These are phyloP conservation scores for Alectura lathami DNA, from an alignment of 2,113 vertebrate species.

Conservation along the genomic window DNA sequence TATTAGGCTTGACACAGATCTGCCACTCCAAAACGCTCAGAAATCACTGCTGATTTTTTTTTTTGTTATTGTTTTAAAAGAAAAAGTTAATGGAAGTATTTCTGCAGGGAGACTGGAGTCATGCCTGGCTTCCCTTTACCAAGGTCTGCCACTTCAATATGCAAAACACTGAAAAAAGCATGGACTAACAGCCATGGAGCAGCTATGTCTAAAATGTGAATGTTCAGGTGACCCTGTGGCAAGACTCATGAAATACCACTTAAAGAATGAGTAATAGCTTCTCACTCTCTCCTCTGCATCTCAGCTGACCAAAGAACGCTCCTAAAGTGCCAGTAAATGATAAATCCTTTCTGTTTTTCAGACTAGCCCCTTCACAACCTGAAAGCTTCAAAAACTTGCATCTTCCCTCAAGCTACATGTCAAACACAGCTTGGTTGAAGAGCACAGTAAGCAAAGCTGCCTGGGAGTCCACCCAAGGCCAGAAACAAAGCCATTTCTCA, in stretches of 20 bases:
- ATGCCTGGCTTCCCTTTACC: background rate
- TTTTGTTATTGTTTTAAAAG: background rate
- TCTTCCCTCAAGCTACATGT: background rate
- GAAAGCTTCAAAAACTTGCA: background rate
- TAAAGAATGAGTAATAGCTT: conserved; percentile 10
- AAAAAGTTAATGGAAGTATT: background rate
- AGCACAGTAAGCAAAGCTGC: background rate
- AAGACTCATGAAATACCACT: background rate
- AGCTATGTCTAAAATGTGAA: background rate
- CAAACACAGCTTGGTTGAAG: background rate
- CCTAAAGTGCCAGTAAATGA: background rate
- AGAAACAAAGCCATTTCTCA: background rate
- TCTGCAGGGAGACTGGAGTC: background rate
- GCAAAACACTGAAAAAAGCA: background rate
- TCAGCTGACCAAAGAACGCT: background rate
- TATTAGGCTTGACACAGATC: background rate
- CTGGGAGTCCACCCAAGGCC: background rate
- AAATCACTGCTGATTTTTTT: background rate
- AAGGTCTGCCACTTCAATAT: background rate
- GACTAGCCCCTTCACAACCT: background rate
- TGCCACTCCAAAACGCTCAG: background rate
- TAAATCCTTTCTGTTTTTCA: background rate
- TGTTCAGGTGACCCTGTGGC: conserved; percentile 38
- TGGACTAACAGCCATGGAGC: background rate
- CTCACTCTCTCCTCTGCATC: background rate